Evolutionary conservation across 1,140 invertebrate species (phyloP), one percentile per base, ranked within the genome.

Genomic region (Neodiprion lecontei): DNA sequence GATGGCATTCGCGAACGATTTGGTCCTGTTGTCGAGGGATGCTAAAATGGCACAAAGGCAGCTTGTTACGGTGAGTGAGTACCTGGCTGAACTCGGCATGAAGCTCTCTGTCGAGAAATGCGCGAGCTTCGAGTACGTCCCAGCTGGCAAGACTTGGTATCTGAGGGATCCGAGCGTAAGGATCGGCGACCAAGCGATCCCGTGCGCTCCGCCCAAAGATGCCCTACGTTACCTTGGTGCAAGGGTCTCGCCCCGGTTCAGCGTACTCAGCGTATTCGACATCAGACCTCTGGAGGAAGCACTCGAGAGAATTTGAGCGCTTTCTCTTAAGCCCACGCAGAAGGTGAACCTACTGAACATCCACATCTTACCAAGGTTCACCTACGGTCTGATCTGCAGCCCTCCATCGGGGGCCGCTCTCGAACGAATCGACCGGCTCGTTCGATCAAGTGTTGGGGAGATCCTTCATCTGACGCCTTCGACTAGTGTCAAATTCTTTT

Each of bases 1-100:
- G 0, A 72, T 84, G 11, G 84, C 81, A 1, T 86, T 85, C 72
- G 84, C 85, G 9, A 84, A 87, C 68, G 85, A 86, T 74, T 9
- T 86, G 12, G 77, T 81, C 9, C 49, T 86, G 47, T 4, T 77
- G 0, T 74, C 83, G 4, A 67, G 69, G 0, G 75, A 75, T 9
- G 17, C 49, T 48, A 17, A 48, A 49, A 78, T 74, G 2, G 75
- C 83, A 3, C 28, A 79, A 69, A 12, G 66, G 47, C 73, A 72
- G 48, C 70, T 80, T 48, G 53, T 49, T 12, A 61, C 50, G 17
- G 70, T 74, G 12, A 65, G 70, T 48, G 17, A 21, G 17, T 21
- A 21, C 17, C 17, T 21, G 17, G 17, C 17, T 21, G 17, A 21
- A 21, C 17, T 76, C 53, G 77, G 79, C 50, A 70, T 76, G 40